Conservation (phyloP, 2,888 invertebrate genomes). For the Himalopsyche anomala region DNA sequence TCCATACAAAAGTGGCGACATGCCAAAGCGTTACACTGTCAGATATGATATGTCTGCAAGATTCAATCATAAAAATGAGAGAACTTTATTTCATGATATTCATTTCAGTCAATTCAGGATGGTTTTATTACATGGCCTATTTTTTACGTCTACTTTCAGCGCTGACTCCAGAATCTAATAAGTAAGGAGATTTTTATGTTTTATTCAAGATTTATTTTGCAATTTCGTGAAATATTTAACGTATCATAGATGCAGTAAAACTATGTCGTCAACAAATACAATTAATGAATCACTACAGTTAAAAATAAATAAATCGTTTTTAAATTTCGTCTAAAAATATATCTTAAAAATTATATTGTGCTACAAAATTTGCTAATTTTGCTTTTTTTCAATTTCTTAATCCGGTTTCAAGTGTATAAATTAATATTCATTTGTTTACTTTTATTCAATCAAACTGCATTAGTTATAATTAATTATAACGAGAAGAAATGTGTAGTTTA, state of each 20-base stretch:
- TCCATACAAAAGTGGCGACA: constrained; percentile 27
- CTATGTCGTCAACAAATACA: no score
- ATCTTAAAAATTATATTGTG: no score
- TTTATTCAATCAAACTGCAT: no score
- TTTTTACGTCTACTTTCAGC: constrained; percentile 32
- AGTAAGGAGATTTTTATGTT: constrained; percentile 35
- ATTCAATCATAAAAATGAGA: constrained; percentile 43
- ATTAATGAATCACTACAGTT: no score
- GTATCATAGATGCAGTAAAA: background rate
- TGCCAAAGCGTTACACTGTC: constrained; percentile 42
- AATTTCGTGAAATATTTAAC: background rate
- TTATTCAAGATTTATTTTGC: background rate
- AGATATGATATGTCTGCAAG: constrained; percentile 43
- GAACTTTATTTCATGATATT: constrained; percentile 43
- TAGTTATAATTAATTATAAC: no score
- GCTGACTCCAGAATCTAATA: constrained; percentile 13
- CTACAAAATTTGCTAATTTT: no score
- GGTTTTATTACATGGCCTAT: constrained; percentile 31
- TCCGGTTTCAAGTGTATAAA: no score
- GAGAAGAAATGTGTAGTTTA: no score
- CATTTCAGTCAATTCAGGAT: constrained; percentile 32
- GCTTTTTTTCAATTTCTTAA: no score
- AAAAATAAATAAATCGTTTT: no score
- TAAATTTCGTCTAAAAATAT: no score
- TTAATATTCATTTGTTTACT: no score